These are phyloP conservation scores for Ochotona princeps DNA, from an alignment of 2,113 vertebrate species.

Conservation along the genomic window DNA sequence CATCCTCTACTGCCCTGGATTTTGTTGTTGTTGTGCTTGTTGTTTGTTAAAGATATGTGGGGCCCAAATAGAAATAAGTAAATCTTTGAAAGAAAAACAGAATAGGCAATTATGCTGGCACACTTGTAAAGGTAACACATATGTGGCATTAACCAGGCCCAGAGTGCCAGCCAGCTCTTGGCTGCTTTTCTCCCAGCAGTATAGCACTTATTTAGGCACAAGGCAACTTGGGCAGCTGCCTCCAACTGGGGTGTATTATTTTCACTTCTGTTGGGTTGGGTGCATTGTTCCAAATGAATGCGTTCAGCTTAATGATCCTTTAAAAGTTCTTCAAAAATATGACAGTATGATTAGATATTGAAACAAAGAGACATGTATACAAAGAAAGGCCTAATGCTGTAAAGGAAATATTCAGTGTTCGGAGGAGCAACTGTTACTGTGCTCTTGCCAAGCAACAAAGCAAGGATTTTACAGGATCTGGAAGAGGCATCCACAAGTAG, in stretches of 20 bases:
- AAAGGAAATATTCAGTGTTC: not conserved
- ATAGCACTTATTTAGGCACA: too few species aligned
- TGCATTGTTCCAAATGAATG: not conserved
- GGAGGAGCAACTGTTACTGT: not conserved
- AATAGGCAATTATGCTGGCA: too few species aligned
- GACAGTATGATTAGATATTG: not conserved
- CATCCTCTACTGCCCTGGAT: too few species aligned
- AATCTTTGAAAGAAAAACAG: too few species aligned
- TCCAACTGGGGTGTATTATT: too few species aligned
- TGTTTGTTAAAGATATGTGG: too few species aligned
- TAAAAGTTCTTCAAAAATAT: constrained; percentile 1
- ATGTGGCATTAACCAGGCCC: too few species aligned
- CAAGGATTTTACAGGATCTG: not conserved
- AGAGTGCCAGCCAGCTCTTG: too few species aligned
- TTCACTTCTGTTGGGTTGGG: not conserved
- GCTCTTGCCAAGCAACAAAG: not conserved
- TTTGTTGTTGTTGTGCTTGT: too few species aligned
- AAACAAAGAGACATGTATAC: not conserved
- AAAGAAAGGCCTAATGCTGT: not conserved
- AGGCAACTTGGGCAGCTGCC: not conserved
- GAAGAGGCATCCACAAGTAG: not conserved
- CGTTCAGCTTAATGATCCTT: not conserved
- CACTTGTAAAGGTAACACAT: too few species aligned
- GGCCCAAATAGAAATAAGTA: too few species aligned
- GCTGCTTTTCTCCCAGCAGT: too few species aligned